phyloP scores from a whole-genome alignment of 2,797 vertebrate genomes.

The Tokudaia muenninki region DNA sequence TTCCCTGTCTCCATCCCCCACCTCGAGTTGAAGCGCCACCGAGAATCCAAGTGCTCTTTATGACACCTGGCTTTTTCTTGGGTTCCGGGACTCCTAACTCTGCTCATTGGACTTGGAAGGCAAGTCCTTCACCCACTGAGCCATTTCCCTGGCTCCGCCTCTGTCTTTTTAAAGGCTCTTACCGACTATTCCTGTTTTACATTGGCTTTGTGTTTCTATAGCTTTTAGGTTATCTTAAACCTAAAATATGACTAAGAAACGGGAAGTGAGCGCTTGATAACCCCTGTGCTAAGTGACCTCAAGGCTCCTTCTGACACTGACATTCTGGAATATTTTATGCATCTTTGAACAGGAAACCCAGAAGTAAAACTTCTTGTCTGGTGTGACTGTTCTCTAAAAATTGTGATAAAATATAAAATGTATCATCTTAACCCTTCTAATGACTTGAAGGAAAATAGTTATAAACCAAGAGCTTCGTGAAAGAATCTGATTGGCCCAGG shows the following conservation, averaged over 20 bases:
- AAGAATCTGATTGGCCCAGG: background rate
- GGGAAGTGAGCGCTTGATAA: background rate
- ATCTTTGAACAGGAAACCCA: background rate
- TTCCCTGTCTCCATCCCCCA: background rate
- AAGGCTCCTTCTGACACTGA: background rate
- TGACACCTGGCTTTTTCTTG: background rate
- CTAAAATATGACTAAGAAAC: background rate
- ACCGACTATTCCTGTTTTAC: background rate
- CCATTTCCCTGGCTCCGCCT: background rate
- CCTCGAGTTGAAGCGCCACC: rapidly evolving
- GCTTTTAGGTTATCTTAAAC: constrained; percentile 12
- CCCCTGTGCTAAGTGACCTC: background rate
- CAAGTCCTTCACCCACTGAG: background rate
- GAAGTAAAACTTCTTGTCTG: background rate
- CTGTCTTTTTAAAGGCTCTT: background rate
- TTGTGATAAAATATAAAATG: background rate
- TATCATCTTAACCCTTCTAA: constrained; percentile 4
- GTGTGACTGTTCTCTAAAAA: background rate
- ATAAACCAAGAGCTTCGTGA: background rate
- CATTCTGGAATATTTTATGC: background rate
- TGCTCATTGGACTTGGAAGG: too few species aligned
- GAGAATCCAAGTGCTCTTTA: background rate
- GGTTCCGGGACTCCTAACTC: background rate
- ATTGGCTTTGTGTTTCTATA: background rate
- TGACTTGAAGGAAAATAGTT: background rate